Percentiles rank a stretch among this genome's conserved stretches.
Evolutionary conservation across 1,140 invertebrate species (phyloP).

Genomic region (Tachypleus tridentatus): DNA sequence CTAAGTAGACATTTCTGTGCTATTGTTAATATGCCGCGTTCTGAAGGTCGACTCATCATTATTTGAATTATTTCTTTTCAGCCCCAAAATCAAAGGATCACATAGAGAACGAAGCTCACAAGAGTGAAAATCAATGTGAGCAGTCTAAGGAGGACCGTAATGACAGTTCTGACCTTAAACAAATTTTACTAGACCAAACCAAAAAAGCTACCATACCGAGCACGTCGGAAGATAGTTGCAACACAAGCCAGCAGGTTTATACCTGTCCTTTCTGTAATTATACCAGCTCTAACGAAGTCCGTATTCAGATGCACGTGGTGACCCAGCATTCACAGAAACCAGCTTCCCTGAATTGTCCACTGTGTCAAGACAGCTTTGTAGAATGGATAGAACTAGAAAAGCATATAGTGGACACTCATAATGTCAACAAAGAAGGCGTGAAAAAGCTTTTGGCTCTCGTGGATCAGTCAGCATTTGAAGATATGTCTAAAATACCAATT

Average conservation of each 20-base stretch:
- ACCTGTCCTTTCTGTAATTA: conserved; percentile 24
- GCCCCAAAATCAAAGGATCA: no score
- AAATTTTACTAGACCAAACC: conserved; percentile 37
- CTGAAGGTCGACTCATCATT: no score
- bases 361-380: conserved; percentile 79
- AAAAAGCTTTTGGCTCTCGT: conserved; percentile 76
- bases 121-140: no score
- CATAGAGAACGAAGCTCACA: no score
- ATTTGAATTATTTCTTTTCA: no score
- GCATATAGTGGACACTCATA: conserved; percentile 87
- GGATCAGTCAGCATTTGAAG: conserved; percentile 42
- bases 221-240: conserved; percentile 29
- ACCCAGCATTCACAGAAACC: conserved; percentile 43
- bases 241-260: conserved; percentile 9
- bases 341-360: conserved; percentile 49
- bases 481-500: not conserved
- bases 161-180: no score
- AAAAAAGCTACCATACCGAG: conserved; percentile 51
- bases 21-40: no score
- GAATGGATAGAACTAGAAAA: conserved; percentile 63
- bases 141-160: no score
- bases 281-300: conserved; percentile 38
- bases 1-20: no score
- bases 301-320: conserved; percentile 53
- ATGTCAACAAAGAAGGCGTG: conserved; percentile 77